Conservation (phyloP, 2,888 invertebrate genomes). For the Thalpophila matura region DNA sequence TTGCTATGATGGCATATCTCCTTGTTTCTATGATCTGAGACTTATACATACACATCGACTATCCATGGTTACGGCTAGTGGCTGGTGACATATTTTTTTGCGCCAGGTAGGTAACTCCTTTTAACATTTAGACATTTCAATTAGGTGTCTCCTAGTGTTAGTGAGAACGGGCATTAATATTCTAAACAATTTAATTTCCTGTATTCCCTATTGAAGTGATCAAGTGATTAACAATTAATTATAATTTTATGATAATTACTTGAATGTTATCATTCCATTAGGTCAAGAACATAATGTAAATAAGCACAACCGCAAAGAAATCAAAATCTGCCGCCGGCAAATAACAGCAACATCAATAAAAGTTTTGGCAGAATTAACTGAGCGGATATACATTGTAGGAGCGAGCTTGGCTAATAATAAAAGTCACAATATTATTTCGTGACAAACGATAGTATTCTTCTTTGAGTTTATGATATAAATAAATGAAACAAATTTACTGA, state of each 20-base stretch:
- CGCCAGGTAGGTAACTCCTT: no score
- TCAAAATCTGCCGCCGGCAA: slow-evolving; percentile 16
- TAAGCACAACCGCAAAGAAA: slow-evolving; percentile 6
- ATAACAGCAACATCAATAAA: slow-evolving; percentile 24
- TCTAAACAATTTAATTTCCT: slow-evolving; percentile 11
- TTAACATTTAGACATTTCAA: no score
- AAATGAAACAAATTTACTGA: not conserved
- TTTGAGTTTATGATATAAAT: not conserved
- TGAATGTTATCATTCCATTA: slow-evolving; percentile 18
- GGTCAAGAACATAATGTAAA: slow-evolving; percentile 37
- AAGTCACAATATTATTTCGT: slow-evolving; percentile 13
- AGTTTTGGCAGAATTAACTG: slow-evolving; percentile 36
- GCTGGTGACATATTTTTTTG: no score
- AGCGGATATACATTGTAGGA: slow-evolving; percentile 30
- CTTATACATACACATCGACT: no score
- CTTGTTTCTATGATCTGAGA: no score
- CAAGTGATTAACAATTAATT: slow-evolving; percentile 17
- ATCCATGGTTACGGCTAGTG: no score
- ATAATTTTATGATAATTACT: slow-evolving; percentile 31
- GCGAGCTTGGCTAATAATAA: slow-evolving; percentile 27
- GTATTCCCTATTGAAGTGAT: not conserved
- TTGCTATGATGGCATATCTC: no score
- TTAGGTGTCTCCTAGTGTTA: no score
- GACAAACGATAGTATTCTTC: slow-evolving; percentile 4
- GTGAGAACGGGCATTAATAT: no score